Evolutionary conservation across 92 coral and sea anemone genomes (phyloP), one percentile per base, ranked within the genome.

Genomic region (Porites rus): DNA sequence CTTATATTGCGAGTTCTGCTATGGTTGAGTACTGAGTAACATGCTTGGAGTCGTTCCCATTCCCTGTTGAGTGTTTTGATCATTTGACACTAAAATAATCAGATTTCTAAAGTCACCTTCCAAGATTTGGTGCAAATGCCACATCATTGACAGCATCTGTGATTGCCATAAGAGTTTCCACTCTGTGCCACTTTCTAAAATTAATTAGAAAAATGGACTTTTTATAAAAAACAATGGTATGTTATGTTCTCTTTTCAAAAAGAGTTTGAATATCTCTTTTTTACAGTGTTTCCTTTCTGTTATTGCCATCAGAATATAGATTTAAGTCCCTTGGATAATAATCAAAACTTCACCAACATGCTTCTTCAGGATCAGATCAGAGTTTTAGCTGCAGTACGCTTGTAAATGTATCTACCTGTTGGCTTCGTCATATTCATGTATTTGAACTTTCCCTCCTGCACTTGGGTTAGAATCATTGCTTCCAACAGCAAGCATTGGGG

Each of bases 61-160:
- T 38, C 46, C 5, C 46, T 3, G 31, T 28, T 0, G 31, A 28
- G 31, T 28, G 31, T 28, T 28, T 28, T 28, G 60, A 56, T 56
- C 16, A 56, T 56, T 56, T 56, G 16, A 56, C 61, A 56, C 61
- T 18, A 81, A 14, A 20, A 56, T 54, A 6, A 2, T 61, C 8
- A n/a, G 25, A 51, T 64, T 75, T 8, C 38, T 21, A 16, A 43
- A 20, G 22, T 64, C 91, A 97, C 99, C 99, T 95, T 90, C 99
- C 99, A 51, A 97, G 89, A 82, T 97, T 97, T 85, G 99, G 99
- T 65, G 99, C 96, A 92, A 97, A 97, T 38, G 98, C 97, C 9
- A 97, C 98, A 88, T 97, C 99, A 79, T 97, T 93, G 4, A 97
- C 99, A 16, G 99, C 98, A 86, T 97, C 99, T 31, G 98, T 97